Evolutionary conservation across 1,140 invertebrate species (phyloP).

Genomic region (Drosophila lini): DNA sequence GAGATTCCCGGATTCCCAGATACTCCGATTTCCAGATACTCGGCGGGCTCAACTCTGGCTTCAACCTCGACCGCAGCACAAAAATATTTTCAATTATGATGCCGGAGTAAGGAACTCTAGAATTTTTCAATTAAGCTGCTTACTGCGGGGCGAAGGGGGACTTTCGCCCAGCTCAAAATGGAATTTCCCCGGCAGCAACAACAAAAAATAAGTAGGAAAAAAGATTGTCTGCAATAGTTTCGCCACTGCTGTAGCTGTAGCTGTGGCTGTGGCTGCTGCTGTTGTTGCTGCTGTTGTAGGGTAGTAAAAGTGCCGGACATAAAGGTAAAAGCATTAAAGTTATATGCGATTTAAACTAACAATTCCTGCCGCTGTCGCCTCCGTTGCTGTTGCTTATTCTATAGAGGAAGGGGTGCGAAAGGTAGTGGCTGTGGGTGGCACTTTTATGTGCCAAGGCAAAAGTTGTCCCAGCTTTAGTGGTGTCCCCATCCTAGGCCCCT

Average conservation of each 20-base stretch:
- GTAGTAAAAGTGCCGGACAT: conserved; percentile 78
- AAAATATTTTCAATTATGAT: conserved; percentile 82
- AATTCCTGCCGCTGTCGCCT: conserved; percentile 52
- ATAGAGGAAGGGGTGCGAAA: conserved; percentile 7
- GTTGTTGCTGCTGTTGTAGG: conserved; percentile 25
- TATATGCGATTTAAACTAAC: conserved; percentile 77
- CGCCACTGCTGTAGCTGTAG: conserved; percentile 20
- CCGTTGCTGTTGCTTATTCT: conserved; percentile 22
- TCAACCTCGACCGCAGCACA: conserved; percentile 51
- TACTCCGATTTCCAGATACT: conserved; percentile 6
- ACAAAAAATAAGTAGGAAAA: conserved; percentile 46
- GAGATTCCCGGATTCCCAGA: neutral
- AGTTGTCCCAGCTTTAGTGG: conserved; percentile 75
- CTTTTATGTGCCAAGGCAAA: conserved; percentile 79
- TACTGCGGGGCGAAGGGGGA: conserved; percentile 25
- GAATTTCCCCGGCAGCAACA: conserved; percentile 62
- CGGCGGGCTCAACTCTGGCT: conserved; percentile 22
- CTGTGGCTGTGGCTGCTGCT: conserved; percentile 9
- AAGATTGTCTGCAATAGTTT: conserved; percentile 60
- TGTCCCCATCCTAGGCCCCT: conserved; percentile 3
- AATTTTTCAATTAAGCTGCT: conserved; percentile 79
- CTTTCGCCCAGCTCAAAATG: conserved; percentile 53
- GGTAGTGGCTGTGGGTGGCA: conserved; percentile 26
- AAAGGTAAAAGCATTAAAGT: conserved; percentile 80
- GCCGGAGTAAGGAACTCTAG: conserved; percentile 72